phyloP scores from a whole-genome alignment of 2,888 invertebrate genomes.

The Cybosia mesomella region DNA sequence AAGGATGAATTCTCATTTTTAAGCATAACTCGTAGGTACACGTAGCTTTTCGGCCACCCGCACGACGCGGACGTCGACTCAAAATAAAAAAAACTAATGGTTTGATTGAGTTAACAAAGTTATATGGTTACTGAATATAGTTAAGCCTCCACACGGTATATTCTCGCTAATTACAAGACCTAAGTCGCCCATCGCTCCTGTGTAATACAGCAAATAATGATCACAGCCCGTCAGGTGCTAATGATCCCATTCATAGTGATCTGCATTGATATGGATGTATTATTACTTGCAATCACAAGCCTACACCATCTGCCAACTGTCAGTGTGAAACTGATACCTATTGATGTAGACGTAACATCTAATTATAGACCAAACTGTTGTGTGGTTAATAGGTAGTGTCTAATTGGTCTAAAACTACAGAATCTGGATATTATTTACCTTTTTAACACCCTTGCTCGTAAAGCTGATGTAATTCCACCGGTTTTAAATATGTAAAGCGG shows the following conservation, averaged over 20 bases:
- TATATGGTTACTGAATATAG: background rate
- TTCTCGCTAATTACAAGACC: conserved; percentile 5
- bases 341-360: conserved; percentile 55
- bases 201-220: conserved; percentile 68
- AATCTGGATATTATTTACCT: background rate
- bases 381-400: conserved; percentile 33
- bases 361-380: conserved; percentile 49
- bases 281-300: conserved; percentile 66
- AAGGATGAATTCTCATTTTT: no score
- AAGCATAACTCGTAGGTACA: no score
- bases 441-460: no score
- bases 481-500: no score
- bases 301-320: conserved; percentile 54
- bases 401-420: background rate
- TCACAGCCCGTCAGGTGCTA: conserved; percentile 66
- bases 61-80: no score
- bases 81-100: no score
- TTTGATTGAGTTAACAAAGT: no score
- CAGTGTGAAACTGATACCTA: conserved; percentile 54
- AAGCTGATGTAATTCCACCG: no score
- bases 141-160: background rate
- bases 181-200: background rate
- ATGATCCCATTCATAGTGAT: conserved; percentile 82
- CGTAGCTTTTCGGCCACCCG: no score
- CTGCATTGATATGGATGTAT: conserved; percentile 76